Conservation (phyloP, 2,797 vertebrate genomes). For the Erethizon dorsatum region DNA sequence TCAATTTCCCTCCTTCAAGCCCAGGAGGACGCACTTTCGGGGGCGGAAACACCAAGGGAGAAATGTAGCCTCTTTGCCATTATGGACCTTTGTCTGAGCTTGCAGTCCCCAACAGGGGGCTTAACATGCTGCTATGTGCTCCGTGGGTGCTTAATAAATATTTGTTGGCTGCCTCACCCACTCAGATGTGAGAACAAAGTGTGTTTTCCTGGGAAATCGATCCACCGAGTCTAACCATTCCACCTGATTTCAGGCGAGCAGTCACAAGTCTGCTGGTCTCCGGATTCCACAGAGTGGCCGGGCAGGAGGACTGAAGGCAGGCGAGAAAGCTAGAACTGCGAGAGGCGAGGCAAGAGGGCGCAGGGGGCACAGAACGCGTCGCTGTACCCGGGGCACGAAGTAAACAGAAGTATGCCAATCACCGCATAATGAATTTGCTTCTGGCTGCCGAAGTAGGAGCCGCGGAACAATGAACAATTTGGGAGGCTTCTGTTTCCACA, state of each 20-base stretch:
- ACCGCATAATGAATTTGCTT: conserved; percentile 84
- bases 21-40: conserved; percentile 18
- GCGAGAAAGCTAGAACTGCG: background rate
- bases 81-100: conserved; percentile 38
- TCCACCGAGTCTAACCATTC: background rate
- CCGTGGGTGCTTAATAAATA: conserved; percentile 68
- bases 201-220: conserved; percentile 44
- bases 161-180: background rate
- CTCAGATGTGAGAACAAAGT: conserved; percentile 66
- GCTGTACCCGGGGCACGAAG: conserved; percentile 73
- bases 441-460: conserved; percentile 84
- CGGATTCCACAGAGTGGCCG: background rate
- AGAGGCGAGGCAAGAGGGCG: conserved; percentile 46
- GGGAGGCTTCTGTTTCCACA: conserved; percentile 83
- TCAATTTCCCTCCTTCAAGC: background rate
- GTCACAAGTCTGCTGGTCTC: conserved; percentile 57
- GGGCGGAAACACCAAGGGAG: background rate
- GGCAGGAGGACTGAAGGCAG: background rate
- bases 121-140: background rate
- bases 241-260: background rate
- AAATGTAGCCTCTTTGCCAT: background rate
- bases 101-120: background rate
- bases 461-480: conserved; percentile 83
- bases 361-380: conserved; percentile 68
- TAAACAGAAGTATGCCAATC: conserved; percentile 80